Percentiles rank a stretch among this genome's conserved stretches.
These are phyloP conservation scores for Eurosta solidaginis DNA, from an alignment of 1,140 invertebrate species.

Conservation along the genomic window DNA sequence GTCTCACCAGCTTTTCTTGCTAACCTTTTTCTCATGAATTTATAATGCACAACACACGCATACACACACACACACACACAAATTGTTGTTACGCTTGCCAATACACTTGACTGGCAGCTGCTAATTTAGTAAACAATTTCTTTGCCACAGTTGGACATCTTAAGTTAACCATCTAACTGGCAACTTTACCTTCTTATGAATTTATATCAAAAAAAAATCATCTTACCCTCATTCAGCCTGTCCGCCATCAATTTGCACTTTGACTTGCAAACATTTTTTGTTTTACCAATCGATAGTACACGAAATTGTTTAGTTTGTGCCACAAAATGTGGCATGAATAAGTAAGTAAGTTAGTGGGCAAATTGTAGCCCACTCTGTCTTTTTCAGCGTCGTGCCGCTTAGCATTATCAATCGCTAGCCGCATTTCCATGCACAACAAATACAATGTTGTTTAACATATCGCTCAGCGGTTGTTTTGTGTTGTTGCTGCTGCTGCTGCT, in stretches of 20 bases:
- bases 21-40: neutral
- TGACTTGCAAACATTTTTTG: neutral
- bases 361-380: neutral
- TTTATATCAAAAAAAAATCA: too few species aligned
- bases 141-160: slow-evolving; percentile 22
- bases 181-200: neutral
- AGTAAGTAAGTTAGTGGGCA: slow-evolving; percentile 23
- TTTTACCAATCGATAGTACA: neutral
- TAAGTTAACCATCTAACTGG: neutral
- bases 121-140: slow-evolving; percentile 11
- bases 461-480: neutral
- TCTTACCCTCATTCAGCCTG: too few species aligned
- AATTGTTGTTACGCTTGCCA: neutral
- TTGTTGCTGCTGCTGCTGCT: too few species aligned
- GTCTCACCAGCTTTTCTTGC: neutral
- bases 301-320: neutral
- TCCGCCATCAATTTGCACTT: neutral
- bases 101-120: slow-evolving; percentile 12
- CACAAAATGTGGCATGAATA: slow-evolving; percentile 18
- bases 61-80: too few species aligned
- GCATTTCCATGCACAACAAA: slow-evolving; percentile 3
- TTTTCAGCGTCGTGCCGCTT: neutral
- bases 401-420: neutral
- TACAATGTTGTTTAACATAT: slow-evolving; percentile 20
- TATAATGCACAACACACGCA: too few species aligned